Percentiles rank a stretch among this genome's conserved stretches.
These are phyloP conservation scores for Aethes cnicana DNA, from an alignment of 2,888 invertebrate genomes.

Conservation along the genomic window DNA sequence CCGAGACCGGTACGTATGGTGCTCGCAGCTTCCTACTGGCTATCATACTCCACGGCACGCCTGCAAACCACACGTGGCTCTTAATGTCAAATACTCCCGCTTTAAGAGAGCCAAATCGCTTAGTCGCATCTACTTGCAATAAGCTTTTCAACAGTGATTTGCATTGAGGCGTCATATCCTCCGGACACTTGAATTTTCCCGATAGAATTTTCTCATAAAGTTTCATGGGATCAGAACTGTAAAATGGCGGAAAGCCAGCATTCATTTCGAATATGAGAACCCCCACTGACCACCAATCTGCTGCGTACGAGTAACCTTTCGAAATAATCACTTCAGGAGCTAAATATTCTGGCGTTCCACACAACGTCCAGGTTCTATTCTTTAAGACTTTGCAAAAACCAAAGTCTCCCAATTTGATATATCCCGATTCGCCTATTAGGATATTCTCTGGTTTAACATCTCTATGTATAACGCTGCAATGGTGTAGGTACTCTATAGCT, in stretches of 20 bases:
- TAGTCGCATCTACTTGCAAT: constrained; percentile 81
- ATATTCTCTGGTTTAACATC: constrained; percentile 96
- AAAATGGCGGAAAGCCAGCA: constrained; percentile 95
- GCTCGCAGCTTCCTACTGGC: too few species aligned
- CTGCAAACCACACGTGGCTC: constrained; percentile 92
- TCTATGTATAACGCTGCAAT: constrained; percentile 91
- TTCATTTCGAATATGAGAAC: constrained; percentile 93
- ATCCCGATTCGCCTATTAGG: constrained; percentile 87
- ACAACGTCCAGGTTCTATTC: constrained; percentile 92
- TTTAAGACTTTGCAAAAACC: constrained; percentile 93
- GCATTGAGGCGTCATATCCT: constrained; percentile 88
- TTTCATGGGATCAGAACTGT: constrained; percentile 91
- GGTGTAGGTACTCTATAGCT: constrained; percentile 94
- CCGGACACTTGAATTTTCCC: constrained; percentile 91
- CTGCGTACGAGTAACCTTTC: constrained; percentile 94
- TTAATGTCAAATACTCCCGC: constrained; percentile 95
- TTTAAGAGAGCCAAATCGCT: constrained; percentile 92
- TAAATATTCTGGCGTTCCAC: constrained; percentile 98
- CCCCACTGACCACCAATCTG: constrained; percentile 98
- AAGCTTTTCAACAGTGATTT: constrained; percentile 91
- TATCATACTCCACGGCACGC: constrained; percentile 14
- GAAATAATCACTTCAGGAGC: constrained; percentile 95
- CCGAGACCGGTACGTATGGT: neutral
- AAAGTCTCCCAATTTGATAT: constrained; percentile 93
- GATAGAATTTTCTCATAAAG: constrained; percentile 96